phyloP scores from a whole-genome alignment of 2,888 invertebrate species.

The Psylliodes chrysocephalus region DNA sequence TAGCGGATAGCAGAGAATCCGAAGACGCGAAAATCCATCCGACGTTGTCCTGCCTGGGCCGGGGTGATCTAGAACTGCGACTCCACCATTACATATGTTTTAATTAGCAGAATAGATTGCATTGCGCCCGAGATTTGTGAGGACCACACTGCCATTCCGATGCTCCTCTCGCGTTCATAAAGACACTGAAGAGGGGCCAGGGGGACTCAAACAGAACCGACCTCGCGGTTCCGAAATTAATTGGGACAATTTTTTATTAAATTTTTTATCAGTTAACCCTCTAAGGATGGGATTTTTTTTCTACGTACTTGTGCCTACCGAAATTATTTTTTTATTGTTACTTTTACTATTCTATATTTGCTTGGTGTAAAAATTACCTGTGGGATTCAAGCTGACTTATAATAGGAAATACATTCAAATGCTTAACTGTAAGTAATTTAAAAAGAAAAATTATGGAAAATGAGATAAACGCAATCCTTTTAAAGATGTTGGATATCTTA shows the following conservation, averaged over 20 bases:
- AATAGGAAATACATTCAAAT: no score
- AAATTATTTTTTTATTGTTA: no score
- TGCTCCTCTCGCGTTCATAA: conserved; percentile 46
- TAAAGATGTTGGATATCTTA: no score
- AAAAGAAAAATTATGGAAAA: no score
- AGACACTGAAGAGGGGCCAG: conserved; percentile 35
- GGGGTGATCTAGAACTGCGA: conserved; percentile 48
- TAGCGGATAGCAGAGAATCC: conserved; percentile 3
- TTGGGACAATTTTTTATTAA: neutral
- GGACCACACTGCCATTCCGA: conserved; percentile 46
- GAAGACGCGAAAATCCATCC: conserved; percentile 46
- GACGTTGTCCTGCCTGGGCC: conserved; percentile 50
- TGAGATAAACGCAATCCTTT: no score
- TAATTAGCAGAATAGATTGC: conserved; percentile 64
- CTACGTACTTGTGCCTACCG: no score
- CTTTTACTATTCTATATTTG: no score
- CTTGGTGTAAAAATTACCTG: no score
- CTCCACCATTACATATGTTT: conserved; percentile 63
- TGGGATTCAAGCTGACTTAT: no score
- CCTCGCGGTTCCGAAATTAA: neutral
- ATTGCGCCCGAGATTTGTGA: conserved; percentile 60
- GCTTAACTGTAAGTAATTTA: no score
- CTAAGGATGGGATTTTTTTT: no score
- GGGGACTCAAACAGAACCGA: conserved; percentile 29
- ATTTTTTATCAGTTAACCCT: no score